Percentiles rank a stretch among this genome's conserved stretches.
phyloP scores from a whole-genome alignment of 2,797 vertebrate genomes.

The Chelmon rostratus region DNA sequence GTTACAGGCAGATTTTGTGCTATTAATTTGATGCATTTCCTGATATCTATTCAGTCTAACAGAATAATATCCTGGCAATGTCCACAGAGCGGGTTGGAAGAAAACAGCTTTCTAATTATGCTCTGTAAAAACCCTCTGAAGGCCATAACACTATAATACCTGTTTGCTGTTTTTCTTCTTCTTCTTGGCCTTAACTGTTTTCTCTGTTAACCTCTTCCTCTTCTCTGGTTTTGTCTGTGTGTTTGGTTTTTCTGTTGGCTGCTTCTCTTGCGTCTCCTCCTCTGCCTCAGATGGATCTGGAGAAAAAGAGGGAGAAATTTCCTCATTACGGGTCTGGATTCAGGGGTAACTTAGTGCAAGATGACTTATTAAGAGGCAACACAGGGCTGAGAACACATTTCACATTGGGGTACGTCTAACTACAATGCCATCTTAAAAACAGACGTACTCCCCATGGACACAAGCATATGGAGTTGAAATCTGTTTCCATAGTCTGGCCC shows the following conservation, averaged over 20 bases:
- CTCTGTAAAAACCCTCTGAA: not conserved
- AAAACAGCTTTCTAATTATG: not conserved
- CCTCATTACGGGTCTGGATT: constrained; percentile 18
- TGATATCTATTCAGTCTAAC: not conserved
- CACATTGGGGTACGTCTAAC: not conserved
- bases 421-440: constrained; percentile 3
- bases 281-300: constrained; percentile 72
- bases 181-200: constrained; percentile 69
- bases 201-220: constrained; percentile 71
- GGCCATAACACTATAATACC: constrained; percentile 51
- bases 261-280: constrained; percentile 42
- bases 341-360: constrained; percentile 8
- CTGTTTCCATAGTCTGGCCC: constrained; percentile 13
- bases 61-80: not conserved
- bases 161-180: constrained; percentile 75
- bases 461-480: not conserved
- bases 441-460: constrained; percentile 11
- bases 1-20: not conserved
- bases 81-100: not conserved
- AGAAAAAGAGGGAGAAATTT: not conserved
- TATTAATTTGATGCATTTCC: not conserved
- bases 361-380: not conserved
- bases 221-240: constrained; percentile 68
- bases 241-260: constrained; percentile 34
- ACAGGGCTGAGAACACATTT: not conserved